Evolutionary conservation across 2,888 invertebrate genomes (phyloP).

Genomic region (Cataglyphis altisquamis): DNA sequence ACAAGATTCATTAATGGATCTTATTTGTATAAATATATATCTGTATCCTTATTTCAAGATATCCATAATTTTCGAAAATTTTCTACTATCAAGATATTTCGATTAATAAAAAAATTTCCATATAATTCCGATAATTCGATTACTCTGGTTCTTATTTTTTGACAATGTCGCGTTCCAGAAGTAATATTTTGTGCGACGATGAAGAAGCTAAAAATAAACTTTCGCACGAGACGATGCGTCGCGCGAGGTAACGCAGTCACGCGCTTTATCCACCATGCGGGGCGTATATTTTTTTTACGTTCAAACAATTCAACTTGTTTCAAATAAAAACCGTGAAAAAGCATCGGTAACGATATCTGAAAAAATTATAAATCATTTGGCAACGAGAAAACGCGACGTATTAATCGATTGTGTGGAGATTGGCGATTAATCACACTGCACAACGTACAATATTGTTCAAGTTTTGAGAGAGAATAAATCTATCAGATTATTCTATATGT

Average conservation of each 20-base stretch:
- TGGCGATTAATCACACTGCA: slow-evolving; percentile 62
- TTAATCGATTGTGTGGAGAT: slow-evolving; percentile 57
- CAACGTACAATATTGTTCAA: slow-evolving; percentile 57
- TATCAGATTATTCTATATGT: slow-evolving; percentile 14
- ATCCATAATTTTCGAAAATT: not conserved
- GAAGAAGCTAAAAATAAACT: slow-evolving; percentile 41
- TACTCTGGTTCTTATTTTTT: slow-evolving; percentile 29
- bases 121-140: not conserved
- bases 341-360: slow-evolving; percentile 3
- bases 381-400: slow-evolving; percentile 57
- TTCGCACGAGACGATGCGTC: slow-evolving; percentile 42
- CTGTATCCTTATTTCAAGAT: not conserved
- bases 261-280: slow-evolving; percentile 29
- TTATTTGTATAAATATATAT: slow-evolving; percentile 39
- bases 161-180: slow-evolving; percentile 19
- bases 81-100: not conserved
- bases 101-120: slow-evolving; percentile 3
- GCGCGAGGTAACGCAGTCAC: slow-evolving; percentile 18
- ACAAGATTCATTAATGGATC: slow-evolving; percentile 1
- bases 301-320: slow-evolving; percentile 27
- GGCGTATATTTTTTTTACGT: slow-evolving; percentile 5
- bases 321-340: slow-evolving; percentile 9
- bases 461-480: slow-evolving; percentile 53
- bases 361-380: slow-evolving; percentile 46
- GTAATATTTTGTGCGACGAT: slow-evolving; percentile 42